These are phyloP conservation scores for cat (Felis catus) DNA, from an alignment of 2,113 vertebrate genomes.

Conservation along the genomic window F.catus_Fca126_mat1.0 CM031413.1:82398501-82399000, in stretches of 20 bases:
- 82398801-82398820: background rate
- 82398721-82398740: conserved; percentile 13
- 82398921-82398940: background rate
- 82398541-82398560: background rate
- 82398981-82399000: background rate
- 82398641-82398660: background rate
- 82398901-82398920: background rate
- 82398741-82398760: background rate
- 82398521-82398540: background rate
- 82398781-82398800: background rate
- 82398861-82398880: too few relatives aligned
- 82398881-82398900: background rate
- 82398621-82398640: conserved; percentile 14
- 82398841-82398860: background rate
- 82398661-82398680: background rate
- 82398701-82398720: background rate
- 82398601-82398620: background rate
- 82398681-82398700: background rate
- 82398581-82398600: background rate
- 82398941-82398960: background rate
- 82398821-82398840: background rate
- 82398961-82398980: background rate
- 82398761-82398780: background rate
- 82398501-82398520: background rate
- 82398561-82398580: background rate